A percentile compares a stretch with the other conserved stretches of the same genome.
Evolutionary conservation across 1,140 invertebrate genomes (phyloP).

Genomic region (Hylaeus volcanicus): DNA sequence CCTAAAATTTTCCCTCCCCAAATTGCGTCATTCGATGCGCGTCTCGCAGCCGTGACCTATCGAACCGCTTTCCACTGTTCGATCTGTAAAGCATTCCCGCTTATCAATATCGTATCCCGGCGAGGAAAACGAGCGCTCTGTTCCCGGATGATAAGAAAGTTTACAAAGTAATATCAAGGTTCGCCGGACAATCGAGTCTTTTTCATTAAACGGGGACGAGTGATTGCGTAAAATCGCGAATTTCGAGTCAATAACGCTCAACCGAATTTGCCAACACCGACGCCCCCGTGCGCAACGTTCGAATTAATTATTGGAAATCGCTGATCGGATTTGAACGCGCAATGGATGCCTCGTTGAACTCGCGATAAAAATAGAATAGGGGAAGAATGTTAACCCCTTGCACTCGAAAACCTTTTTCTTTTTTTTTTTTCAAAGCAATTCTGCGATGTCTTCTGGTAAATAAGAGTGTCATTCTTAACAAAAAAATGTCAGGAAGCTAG

Average conservation of each 20-base stretch:
- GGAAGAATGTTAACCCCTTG: too few species aligned
- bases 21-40: not conserved
- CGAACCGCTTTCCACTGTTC: not conserved
- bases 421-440: too few species aligned
- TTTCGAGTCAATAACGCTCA: not conserved
- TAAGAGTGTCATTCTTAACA: too few species aligned
- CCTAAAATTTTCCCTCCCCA: not conserved
- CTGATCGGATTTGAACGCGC: too few species aligned
- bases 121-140: not conserved
- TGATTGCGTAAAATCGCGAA: constrained; percentile 3
- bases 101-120: constrained; percentile 19
- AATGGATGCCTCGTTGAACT: too few species aligned
- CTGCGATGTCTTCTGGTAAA: too few species aligned
- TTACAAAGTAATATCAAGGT: constrained; percentile 13
- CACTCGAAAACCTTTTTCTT: too few species aligned
- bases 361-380: too few species aligned
- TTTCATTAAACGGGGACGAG: not conserved
- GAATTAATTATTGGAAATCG: not conserved
- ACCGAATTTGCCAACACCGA: not conserved
- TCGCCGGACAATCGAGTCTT: not conserved
- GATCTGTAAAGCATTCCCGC: not conserved
- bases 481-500: too few species aligned
- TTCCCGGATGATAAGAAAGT: constrained; percentile 21
- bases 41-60: constrained; percentile 14
- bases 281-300: too few species aligned